A percentile compares a stretch with the other conserved stretches of the same genome.
Evolutionary conservation across 2,797 vertebrate genomes (phyloP).

Genomic region (Xenopus petersii): DNA sequence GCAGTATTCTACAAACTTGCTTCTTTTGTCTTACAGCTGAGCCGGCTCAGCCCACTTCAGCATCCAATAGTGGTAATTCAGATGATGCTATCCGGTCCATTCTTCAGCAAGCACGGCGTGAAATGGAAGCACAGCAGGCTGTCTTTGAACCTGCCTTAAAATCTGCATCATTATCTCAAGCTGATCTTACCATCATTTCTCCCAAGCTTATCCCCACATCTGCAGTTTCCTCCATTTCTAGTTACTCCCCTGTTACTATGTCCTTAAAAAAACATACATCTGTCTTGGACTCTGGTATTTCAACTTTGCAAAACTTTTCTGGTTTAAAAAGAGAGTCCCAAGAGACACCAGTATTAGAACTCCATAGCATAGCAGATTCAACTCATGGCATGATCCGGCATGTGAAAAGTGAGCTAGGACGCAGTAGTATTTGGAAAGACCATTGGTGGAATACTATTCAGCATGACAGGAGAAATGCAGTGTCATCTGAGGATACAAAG

Average conservation of each 20-base stretch:
- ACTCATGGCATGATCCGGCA: slow-evolving; percentile 73
- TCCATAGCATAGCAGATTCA: slow-evolving; percentile 67
- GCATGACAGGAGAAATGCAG: slow-evolving; percentile 72
- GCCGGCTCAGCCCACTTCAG: slow-evolving; percentile 78
- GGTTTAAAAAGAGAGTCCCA: slow-evolving; percentile 80
- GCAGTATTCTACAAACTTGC: neutral
- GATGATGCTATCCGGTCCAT: slow-evolving; percentile 94
- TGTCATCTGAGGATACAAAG: slow-evolving; percentile 67
- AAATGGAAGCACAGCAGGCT: slow-evolving; percentile 95
- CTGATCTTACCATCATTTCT: slow-evolving; percentile 75
- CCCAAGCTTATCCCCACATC: slow-evolving; percentile 73
- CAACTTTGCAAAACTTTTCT: slow-evolving; percentile 68
- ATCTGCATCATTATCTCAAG: slow-evolving; percentile 75
- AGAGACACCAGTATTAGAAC: slow-evolving; percentile 69
- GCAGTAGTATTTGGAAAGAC: slow-evolving; percentile 85
- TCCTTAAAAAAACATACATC: slow-evolving; percentile 87
- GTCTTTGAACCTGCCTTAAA: slow-evolving; percentile 88
- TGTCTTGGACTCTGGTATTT: slow-evolving; percentile 72
- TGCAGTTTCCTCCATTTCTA: slow-evolving; percentile 72
- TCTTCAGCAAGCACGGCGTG: slow-evolving; percentile 89
- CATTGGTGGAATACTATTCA: slow-evolving; percentile 89
- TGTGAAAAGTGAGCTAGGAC: slow-evolving; percentile 71
- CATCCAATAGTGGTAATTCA: slow-evolving; percentile 77
- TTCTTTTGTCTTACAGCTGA: slow-evolving; percentile 67
- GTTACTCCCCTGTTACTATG: slow-evolving; percentile 83